phyloP scores from a whole-genome alignment of 2,888 invertebrate genomes.

The Micropterix aruncella region DNA sequence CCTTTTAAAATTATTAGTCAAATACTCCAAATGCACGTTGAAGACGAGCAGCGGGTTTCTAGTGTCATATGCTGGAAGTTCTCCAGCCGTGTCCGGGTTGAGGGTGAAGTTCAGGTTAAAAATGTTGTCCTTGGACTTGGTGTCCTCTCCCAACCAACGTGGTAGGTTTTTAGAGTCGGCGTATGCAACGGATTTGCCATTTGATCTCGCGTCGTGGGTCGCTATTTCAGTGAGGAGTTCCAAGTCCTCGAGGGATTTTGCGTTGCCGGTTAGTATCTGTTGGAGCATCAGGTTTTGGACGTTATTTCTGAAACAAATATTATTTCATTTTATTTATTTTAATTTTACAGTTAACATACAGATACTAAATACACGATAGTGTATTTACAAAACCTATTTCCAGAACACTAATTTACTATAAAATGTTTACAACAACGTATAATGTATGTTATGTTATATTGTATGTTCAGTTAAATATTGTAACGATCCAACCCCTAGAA shows the following conservation, averaged over 20 bases:
- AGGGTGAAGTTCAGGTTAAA: background rate
- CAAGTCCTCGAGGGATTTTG: background rate
- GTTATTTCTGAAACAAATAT: background rate
- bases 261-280: background rate
- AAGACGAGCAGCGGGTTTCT: background rate
- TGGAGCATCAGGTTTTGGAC: background rate
- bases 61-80: background rate
- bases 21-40: background rate
- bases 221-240: background rate
- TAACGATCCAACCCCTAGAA: too few species aligned
- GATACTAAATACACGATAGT: too few species aligned
- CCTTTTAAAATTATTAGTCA: too few species aligned
- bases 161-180: background rate
- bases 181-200: background rate
- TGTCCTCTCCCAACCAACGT: background rate
- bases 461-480: too few species aligned
- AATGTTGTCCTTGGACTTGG: background rate
- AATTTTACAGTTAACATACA: too few species aligned
- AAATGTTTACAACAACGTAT: too few species aligned
- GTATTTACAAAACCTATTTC: too few species aligned
- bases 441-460: too few species aligned
- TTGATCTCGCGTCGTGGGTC: background rate
- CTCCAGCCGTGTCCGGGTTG: background rate
- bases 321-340: background rate
- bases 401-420: too few species aligned